phyloP scores from a whole-genome alignment of 35 echinoderm and acorn worm genomes.

The Ophiothrix spiculata region DNA sequence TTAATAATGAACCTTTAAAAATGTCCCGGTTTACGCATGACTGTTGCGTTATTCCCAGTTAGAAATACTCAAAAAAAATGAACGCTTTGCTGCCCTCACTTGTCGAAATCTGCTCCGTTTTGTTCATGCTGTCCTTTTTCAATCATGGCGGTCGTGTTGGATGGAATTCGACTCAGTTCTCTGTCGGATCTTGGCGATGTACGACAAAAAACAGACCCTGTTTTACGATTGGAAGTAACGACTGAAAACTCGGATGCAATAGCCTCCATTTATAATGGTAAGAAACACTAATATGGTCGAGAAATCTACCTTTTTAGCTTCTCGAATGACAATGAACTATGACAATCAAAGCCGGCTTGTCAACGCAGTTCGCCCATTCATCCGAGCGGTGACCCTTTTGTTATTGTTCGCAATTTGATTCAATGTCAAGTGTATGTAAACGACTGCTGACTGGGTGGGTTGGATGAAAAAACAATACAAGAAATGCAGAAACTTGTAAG shows the following conservation, averaged over 20 bases:
- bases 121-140: background rate
- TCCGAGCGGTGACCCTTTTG: background rate
- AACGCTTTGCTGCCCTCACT: no score
- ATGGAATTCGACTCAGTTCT: constrained; percentile 73
- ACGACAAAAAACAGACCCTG: constrained; percentile 67
- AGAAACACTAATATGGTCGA: background rate
- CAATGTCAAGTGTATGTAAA: constrained; percentile 2
- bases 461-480: no score
- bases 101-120: no score
- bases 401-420: background rate
- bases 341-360: background rate
- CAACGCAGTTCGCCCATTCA: no score
- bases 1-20: no score
- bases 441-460: background rate
- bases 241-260: constrained; percentile 60
- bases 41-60: no score
- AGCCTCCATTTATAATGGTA: constrained; percentile 71
- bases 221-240: constrained; percentile 57
- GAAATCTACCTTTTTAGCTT: background rate
- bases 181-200: constrained; percentile 85
- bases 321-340: background rate
- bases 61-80: no score
- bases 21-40: no score
- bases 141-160: constrained; percentile 80
- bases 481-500: no score